Evolutionary conservation across 1,140 invertebrate species (phyloP).

Genomic region (Drosophila melanogaster): Release_6_plus_ISO1_MT NT_033779.5:12682001-12682500

Average conservation of each 20-base stretch:
- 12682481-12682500: not conserved
- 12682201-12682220: slow-evolving; percentile 23
- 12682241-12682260: slow-evolving; percentile 45
- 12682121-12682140: slow-evolving; percentile 12
- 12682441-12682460: slow-evolving; percentile 47
- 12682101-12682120: slow-evolving; percentile 27
- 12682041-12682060: slow-evolving; percentile 16
- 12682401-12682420: slow-evolving; percentile 4
- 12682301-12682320: slow-evolving; percentile 77
- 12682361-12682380: slow-evolving; percentile 69
- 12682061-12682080: slow-evolving; percentile 52
- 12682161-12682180: slow-evolving; percentile 80
- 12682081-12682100: slow-evolving; percentile 46
- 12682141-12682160: slow-evolving; percentile 65
- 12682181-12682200: slow-evolving; percentile 76
- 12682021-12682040: slow-evolving; percentile 80
- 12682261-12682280: slow-evolving; percentile 64
- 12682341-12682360: slow-evolving; percentile 47
- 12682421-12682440: slow-evolving; percentile 28
- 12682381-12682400: slow-evolving; percentile 51
- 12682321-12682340: slow-evolving; percentile 74
- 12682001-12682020: slow-evolving; percentile 33
- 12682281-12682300: slow-evolving; percentile 60
- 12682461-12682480: slow-evolving; percentile 33
- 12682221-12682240: slow-evolving; percentile 41